Evolutionary conservation across 1,140 invertebrate genomes (phyloP), one percentile per base, ranked within the genome.

Genomic region (Hypsibius dujardini): DNA sequence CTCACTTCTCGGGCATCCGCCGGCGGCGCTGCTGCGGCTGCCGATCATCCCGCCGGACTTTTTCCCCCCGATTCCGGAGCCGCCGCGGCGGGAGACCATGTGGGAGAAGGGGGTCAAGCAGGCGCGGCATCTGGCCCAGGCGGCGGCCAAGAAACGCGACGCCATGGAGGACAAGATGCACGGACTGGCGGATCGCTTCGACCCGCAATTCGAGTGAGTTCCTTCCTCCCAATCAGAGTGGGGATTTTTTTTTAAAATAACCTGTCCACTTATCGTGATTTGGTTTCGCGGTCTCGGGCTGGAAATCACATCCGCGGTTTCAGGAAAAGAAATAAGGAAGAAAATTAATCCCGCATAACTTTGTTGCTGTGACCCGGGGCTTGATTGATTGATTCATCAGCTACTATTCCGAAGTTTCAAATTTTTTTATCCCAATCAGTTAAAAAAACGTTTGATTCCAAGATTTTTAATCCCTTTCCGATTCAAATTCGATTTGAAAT

Each of bases 71-170:
- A 76, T 80, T 70, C 79, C 81, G 47, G 81, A 82, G 73, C 82
- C 83, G 45, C 83, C 85, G 0, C 81, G 83, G 71, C 77, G 85
- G 47, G 90, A 92, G 79, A 89, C 90, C 69, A 90, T 93, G 0
- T 96, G 93, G 93, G 93, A 96, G 79, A 82, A 92, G 70, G 92
- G 88, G 80, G 74, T 88, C 79, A 77, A 86, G 79, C 79, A 95
- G 83, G 93, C 93, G 46, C 95, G 95, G 81, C 12, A 7, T 3
- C 42, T 67, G 42, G 12, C 62, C 3, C 62, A 67, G 42, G 62
- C 62, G 3, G 62, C 62, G 42, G 62, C 62, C 12, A 67, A 45
- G 62, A 67, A 67, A 42, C 12, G 62, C 12, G 62, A 67, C 62
- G 62, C 62, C 45, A 67, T 67, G 12, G 62, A 67, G 42, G 62